Conservation (phyloP, 2,113 vertebrate species). For the Aldabrachelys gigantea region DNA sequence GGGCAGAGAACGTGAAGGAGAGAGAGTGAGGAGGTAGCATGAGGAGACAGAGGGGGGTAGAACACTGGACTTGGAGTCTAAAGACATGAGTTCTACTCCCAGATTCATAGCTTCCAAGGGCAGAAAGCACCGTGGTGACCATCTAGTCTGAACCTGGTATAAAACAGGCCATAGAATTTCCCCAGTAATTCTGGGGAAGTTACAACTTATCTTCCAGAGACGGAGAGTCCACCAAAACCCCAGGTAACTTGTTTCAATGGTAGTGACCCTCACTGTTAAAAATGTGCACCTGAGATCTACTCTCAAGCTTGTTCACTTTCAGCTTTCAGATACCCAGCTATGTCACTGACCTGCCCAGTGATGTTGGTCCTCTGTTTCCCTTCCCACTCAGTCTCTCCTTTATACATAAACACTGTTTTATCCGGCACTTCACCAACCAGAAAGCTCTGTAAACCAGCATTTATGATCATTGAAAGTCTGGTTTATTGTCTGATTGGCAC, state of each 20-base stretch:
- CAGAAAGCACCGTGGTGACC: not conserved
- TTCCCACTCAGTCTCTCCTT: not conserved
- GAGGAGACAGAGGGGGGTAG: not conserved
- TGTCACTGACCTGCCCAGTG: not conserved
- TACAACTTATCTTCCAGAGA: not conserved
- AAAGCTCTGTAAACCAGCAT: no score
- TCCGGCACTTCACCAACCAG: no score
- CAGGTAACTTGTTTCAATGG: not conserved
- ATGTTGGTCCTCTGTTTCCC: not conserved
- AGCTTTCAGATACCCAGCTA: not conserved
- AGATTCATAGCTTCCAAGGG: rapidly evolving
- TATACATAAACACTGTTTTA: not conserved
- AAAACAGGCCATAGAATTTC: not conserved
- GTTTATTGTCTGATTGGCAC: no score
- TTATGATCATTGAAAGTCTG: no score
- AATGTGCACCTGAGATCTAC: not conserved
- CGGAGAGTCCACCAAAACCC: rapidly evolving
- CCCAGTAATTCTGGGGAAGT: not conserved
- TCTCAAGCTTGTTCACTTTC: not conserved
- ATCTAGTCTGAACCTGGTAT: not conserved
- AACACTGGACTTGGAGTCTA: rapidly evolving
- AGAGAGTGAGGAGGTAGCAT: not conserved
- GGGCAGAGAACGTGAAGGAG: not conserved
- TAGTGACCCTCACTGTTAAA: not conserved
- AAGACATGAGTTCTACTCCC: not conserved